Base-by-base conservation (phyloP, 2,113 vertebrate species). In the Lepus timidus region DNA sequence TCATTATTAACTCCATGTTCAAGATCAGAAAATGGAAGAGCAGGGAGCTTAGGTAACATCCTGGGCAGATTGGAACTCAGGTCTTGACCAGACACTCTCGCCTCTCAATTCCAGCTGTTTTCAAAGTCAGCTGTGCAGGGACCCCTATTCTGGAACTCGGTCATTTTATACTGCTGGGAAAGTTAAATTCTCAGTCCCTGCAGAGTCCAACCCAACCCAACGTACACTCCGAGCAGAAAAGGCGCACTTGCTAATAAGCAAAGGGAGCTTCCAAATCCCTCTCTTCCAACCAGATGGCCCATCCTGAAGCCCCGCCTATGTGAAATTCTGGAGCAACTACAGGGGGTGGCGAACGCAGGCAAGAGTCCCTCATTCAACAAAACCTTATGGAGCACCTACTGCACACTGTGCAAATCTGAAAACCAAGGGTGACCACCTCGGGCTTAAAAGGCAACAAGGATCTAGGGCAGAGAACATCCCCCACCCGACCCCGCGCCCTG, bases 321-420 rank as follows among this genome's bases (percentile, higher is more conserved):
- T 88, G 94, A 90, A 96, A 95, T 93, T 88, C 64, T 79, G 85
- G 58, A 83, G 92, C 78, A 51, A 62, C 73, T 67, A 67, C 52
- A 1, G 81, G 10, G 80, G 79, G 51, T 68, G 90, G 70, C 23
- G 39, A 62, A 29, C 76, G 49, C 29, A 19, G 51, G 73, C 73
- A 27, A 68, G 13, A 74, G 36, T 62, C 93, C 70, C 65, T 82
- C 93, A 10, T 64, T 79, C 90, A 75, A 44, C 51, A 86, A 51
- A 55, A 65, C 91, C 96, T 93, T 92, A 90, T 31, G 90, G 95
- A 95, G 82, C 94, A 96, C 71, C 90, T 96, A 95, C 62, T 85
- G 90, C 62, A 83, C 92, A 70, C 62, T 9, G 74, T n/a, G 79
- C 36, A 78, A 68, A 68, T 61, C 73, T 10, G 29, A 94, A 89